Base-by-base conservation (phyloP, 2,113 vertebrate species). In the Saimiri boliviensis region DNA sequence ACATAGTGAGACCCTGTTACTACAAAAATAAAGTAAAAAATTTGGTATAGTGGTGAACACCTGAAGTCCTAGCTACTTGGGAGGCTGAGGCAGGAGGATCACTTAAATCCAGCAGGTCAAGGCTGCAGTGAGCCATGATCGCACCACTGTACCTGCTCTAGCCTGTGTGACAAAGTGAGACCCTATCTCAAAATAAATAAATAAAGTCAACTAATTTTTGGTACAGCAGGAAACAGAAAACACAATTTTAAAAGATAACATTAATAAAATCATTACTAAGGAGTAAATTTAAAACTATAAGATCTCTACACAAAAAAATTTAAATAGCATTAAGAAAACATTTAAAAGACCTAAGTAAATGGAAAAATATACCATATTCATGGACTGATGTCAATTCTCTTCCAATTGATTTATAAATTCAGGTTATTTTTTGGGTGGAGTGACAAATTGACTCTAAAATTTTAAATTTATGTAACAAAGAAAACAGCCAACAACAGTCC, bases 281-380 rank as follows among this genome's bases (percentile, higher is more conserved):
- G 12, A 58, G 42, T 58, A 95, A 85, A 85, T 86, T 9, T 45
- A 76, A 86, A 81, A 76, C 10, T 40, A 23, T 5, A 95, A 86
- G 47, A 2, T 10, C 23, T 45, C 40, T 81, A 86, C 0, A 86
- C 1, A 70, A n/a, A 96, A 96, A 96, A 93, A 60, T 89, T 56
- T 87, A 76, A 80, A 74, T 32, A 56, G 35, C 71, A 88, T 49
- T 66, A 80, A 79, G 52, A 80, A 85, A 93, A 91, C 30, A 86
- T 68, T 74, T 52, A 90, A 86, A 94, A 81, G 40, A 86, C 86
- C 19, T 82, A 70, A 37, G 40, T 81, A 88, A 93, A 86, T 21
- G n/a, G 19, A 91, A 56, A 86, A 93, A 85, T 52, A 74, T 27
- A 42, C 30, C 32, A 13, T 52, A 56, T 63, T 63, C n/a, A n/a